Percentiles rank a stretch among this genome's conserved stretches.
These are phyloP conservation scores for Guaruba guarouba DNA, from an alignment of 2,113 vertebrate genomes.

Conservation along the genomic window DNA sequence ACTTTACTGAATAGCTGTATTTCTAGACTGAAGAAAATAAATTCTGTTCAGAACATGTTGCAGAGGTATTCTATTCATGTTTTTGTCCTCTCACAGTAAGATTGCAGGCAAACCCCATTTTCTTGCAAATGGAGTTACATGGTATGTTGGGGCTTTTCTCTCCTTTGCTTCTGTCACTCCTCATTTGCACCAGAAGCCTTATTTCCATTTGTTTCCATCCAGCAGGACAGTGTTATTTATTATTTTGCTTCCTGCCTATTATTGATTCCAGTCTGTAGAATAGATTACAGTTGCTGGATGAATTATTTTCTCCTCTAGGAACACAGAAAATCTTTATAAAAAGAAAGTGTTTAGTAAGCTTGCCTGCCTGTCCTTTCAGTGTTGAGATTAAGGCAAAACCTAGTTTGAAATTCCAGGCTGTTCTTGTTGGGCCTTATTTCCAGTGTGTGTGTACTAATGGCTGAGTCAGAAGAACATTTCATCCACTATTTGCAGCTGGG, in stretches of 20 bases:
- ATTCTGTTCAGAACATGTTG: background rate
- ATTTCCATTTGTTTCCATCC: slow-evolving; percentile 50
- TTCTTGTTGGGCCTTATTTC: background rate
- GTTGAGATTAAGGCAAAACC: background rate
- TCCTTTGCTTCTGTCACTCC: slow-evolving; percentile 41
- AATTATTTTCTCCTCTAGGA: background rate
- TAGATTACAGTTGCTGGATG: background rate
- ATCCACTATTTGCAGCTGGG: background rate
- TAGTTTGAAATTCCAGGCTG: background rate
- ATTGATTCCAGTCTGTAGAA: slow-evolving; percentile 31
- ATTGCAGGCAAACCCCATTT: slow-evolving; percentile 30
- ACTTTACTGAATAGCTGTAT: background rate
- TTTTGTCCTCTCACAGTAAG: background rate
- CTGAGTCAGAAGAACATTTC: background rate
- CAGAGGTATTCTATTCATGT: background rate
- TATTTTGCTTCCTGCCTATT: slow-evolving; percentile 55
- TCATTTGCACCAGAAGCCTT: slow-evolving; percentile 54
- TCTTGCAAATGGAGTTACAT: slow-evolving; percentile 47
- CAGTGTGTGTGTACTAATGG: background rate
- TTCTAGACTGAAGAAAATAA: background rate
- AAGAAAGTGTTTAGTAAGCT: slow-evolving; percentile 17
- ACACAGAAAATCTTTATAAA: slow-evolving; percentile 4
- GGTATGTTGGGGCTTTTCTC: background rate
- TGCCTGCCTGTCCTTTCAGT: background rate
- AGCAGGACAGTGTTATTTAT: slow-evolving; percentile 45